Evolutionary conservation across 2,113 vertebrate genomes (phyloP).

Genomic region (Albula goreensis): DNA sequence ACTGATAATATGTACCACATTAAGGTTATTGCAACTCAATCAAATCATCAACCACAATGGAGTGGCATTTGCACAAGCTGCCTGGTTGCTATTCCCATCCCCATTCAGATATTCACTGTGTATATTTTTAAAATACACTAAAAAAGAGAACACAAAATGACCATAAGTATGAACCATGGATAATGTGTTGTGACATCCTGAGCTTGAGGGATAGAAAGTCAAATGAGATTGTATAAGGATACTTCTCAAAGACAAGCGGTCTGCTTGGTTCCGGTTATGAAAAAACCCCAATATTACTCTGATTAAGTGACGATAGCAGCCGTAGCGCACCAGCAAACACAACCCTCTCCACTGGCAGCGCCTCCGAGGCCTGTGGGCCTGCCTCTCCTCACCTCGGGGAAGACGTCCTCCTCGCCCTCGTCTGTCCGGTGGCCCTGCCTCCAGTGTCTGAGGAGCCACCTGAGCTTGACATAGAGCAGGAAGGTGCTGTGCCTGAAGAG

Average conservation of each 20-base stretch:
- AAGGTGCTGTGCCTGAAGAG: conserved; percentile 87
- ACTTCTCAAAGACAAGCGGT: neutral
- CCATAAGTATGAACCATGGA: neutral
- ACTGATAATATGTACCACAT: neutral
- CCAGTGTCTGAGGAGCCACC: conserved; percentile 91
- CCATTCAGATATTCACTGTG: neutral
- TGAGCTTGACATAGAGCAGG: conserved; percentile 89
- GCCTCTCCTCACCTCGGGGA: conserved; percentile 72
- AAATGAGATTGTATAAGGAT: neutral
- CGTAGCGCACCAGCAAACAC: too few relatives aligned
- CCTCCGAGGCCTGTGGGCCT: neutral
- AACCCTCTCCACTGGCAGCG: too few relatives aligned
- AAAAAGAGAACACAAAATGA: neutral
- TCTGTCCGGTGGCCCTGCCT: conserved; percentile 75
- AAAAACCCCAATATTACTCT: neutral
- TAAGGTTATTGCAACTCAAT: neutral
- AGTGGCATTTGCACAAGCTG: neutral
- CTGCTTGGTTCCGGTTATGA: neutral
- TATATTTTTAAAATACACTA: neutral
- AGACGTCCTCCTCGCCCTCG: conserved; percentile 61
- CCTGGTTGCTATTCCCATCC: neutral
- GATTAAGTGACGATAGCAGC: neutral
- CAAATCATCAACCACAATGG: neutral
- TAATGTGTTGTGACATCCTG: neutral
- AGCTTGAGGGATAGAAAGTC: neutral